Base-by-base conservation (phyloP, 2,113 vertebrate genomes). In the Tragulus kanchil region DNA sequence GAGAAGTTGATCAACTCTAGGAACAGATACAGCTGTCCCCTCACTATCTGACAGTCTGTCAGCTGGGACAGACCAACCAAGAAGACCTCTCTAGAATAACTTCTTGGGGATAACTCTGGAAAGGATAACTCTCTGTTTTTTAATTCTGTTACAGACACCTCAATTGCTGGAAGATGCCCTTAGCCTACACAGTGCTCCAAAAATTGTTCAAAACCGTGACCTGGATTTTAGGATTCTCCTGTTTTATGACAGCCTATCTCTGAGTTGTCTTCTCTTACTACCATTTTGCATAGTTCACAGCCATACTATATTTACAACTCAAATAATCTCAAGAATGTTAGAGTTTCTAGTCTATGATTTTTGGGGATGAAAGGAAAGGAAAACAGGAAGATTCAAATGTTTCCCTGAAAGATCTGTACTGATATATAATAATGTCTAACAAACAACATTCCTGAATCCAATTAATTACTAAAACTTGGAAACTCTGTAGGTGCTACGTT, bases 41-140 rank as follows among this genome's bases (percentile, higher is more conserved):
- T 25, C 13, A 11, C 45, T 96, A 19, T 62, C 15, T 50, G 50
- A 92, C 52, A 71, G 10, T 64, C 45, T 85, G 42, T 89, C 2
- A 88, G 26, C 48, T 85, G 58, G 36, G n/a, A 91, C 85, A 16
- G 13, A 42, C 19, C 50, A 62, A 61, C 26, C 26, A 85, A 28
- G 10, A 77, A 6, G 28, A 89, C 78, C 12, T 61, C 52, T 93
- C 31, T 61, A 42, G 52, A 45, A 91, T 89, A 88, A 59, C 21
- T 58, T 42, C 59, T 52, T 19, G 75, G 14, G 84, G 50, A 65
- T 65, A 89, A 86, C 19, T 91, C 56, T 89, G n/a, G 36, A 93
- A 96, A 96, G 19, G 3, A 3, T 65, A 5, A 78, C 13, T 96
- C 13, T 96, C 48, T 59, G 15, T 25, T 86, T 96, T 91, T 91